Percentiles rank a stretch among this genome's conserved stretches.
These are phyloP conservation scores for Caerostris darwini DNA, from an alignment of 1,140 invertebrate species.

Conservation along the genomic window DNA sequence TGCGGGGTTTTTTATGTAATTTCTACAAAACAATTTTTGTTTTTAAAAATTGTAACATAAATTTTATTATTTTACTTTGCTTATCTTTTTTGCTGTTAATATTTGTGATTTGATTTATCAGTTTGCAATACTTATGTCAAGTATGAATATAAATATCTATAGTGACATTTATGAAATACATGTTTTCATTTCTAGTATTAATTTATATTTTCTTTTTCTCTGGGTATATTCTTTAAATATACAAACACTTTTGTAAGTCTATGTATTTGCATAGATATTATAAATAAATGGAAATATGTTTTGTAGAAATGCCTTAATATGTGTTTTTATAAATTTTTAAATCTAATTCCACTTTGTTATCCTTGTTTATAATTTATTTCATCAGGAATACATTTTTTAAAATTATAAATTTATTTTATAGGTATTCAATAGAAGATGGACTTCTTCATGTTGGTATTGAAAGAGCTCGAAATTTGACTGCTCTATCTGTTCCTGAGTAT, in stretches of 20 bases:
- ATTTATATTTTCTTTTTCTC: no score
- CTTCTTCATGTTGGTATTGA: constrained; percentile 93
- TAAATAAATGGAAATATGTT: neutral
- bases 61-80: no score
- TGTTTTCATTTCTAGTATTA: no score
- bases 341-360: neutral
- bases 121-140: no score
- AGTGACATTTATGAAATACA: no score
- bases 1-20: no score
- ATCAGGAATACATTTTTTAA: neutral
- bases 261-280: neutral
- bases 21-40: no score
- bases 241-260: neutral
- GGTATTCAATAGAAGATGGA: constrained; percentile 90
- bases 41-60: no score
- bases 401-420: constrained; percentile 4
- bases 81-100: no score
- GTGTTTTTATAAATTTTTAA: neutral
- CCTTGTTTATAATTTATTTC: neutral
- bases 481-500: constrained; percentile 88
- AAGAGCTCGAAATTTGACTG: constrained; percentile 92
- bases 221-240: neutral
- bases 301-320: neutral
- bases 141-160: no score
- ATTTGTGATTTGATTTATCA: no score